These are phyloP conservation scores for Labia minor DNA, from an alignment of 2,888 invertebrate genomes.

Conservation along the genomic window DNA sequence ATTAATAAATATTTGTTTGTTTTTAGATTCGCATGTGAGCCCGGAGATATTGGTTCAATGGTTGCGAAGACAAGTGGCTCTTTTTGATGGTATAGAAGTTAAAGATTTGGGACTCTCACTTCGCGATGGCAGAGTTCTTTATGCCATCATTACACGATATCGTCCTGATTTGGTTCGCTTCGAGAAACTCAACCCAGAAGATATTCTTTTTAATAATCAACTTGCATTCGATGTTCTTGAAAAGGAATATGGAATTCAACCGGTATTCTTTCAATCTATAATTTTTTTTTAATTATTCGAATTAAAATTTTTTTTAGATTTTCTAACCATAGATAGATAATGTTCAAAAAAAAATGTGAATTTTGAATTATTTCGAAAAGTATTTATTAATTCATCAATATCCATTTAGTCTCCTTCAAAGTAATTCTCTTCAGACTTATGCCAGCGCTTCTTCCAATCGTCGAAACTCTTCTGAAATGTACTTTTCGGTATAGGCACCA, in stretches of 20 bases:
- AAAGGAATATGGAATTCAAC: slow-evolving; percentile 62
- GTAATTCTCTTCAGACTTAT: too few species aligned
- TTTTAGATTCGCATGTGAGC: slow-evolving; percentile 52
- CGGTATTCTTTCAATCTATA: slow-evolving; percentile 41
- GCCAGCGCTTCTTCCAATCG: too few species aligned
- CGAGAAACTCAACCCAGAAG: slow-evolving; percentile 50
- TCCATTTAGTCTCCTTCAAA: too few species aligned
- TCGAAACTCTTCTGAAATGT: slow-evolving; percentile 13
- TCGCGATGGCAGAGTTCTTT: slow-evolving; percentile 53
- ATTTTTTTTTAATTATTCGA: too few species aligned
- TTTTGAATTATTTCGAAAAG: too few species aligned
- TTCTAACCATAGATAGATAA: too few species aligned
- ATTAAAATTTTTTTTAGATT: too few species aligned
- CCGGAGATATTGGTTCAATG: slow-evolving; percentile 66
- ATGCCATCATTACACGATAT: slow-evolving; percentile 71
- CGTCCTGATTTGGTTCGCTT: slow-evolving; percentile 81
- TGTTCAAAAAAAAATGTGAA: slow-evolving; percentile 19
- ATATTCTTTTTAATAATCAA: slow-evolving; percentile 59
- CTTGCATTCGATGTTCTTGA: slow-evolving; percentile 78
- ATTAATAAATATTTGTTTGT: too few species aligned
- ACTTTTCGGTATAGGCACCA: neutral
- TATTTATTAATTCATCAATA: too few species aligned
- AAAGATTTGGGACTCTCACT: slow-evolving; percentile 59
- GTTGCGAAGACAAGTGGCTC: slow-evolving; percentile 60
- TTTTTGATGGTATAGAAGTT: slow-evolving; percentile 45